Base-by-base conservation (phyloP, 2,888 invertebrate species). In the Aporophyla nigra region DNA sequence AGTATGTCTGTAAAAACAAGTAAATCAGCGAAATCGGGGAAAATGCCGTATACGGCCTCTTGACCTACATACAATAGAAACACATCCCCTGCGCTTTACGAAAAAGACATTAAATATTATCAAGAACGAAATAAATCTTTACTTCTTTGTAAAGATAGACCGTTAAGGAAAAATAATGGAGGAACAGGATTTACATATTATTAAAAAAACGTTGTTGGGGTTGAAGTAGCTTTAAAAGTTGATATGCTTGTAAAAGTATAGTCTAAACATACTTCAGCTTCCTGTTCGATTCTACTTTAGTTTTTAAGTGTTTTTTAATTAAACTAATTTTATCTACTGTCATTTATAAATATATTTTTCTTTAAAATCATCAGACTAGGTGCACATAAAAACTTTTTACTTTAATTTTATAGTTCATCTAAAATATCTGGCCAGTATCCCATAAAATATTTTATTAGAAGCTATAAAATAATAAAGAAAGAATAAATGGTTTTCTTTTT, bases 361-460 rank as follows among this genome's bases (percentile, higher is more conserved):
- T 16, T 33, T 24, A 46, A 43, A 67, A 59, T 46, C 58, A 21
- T 67, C 16, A 16, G 12, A 78, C 21, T 27, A 27, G 12, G 1
- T 9, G 9, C 2, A 5, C 40, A 54, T 33, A 65, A 68, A 78
- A 68, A 19, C 49, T 81, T 54, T 63, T 71, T 46, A 33, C 24
- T 51, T 21, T 51, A 43, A 56, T 33, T 75, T 74, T 69, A 69
- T 58, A 59, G 21, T 63, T 72, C 58, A 49, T 59, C 54, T 68
- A 19, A 59, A 69, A 83, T 69, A 63, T 58, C 71, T 53, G 65
- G n/a, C 71, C 54, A 63, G 27, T 54, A 53, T 56, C 43, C 16
- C 84, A 61, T 72, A 61, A 78, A 83, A 73, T 6, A 78, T 59
- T 78, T 71, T 67, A 81, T 56, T 24, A 40, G 10, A 4, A 59